Conservation (phyloP, 2,888 invertebrate species). For the Arrhopalites spinosus region DNA sequence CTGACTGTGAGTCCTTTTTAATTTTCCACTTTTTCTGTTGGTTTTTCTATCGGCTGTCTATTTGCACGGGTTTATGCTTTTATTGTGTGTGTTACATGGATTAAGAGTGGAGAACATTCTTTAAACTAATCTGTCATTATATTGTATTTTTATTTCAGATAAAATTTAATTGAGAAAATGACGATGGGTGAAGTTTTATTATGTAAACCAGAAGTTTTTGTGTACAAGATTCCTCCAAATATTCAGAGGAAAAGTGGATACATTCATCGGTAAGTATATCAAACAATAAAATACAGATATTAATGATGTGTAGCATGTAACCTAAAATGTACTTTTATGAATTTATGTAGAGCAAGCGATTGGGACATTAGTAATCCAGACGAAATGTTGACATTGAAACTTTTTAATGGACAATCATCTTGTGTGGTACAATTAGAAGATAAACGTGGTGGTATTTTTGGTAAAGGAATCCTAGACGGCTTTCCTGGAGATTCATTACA, state of each 20-base stretch:
- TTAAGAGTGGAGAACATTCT: too few relatives aligned
- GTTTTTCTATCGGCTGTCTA: not conserved
- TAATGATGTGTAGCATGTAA: not conserved
- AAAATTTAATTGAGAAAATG: not conserved
- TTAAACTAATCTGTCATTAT: not conserved
- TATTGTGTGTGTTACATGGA: too few relatives aligned
- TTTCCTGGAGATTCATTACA: not conserved
- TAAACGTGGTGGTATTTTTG: not conserved
- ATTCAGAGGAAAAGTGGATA: conserved; percentile 22
- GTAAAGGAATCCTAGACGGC: not conserved
- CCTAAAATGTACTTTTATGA: not conserved
- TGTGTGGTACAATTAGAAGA: conserved; percentile 25
- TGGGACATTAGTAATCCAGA: conserved; percentile 28
- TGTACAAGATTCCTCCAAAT: conserved; percentile 23
- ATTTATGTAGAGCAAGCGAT: conserved; percentile 20
- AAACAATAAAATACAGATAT: not conserved
- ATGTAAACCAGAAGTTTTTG: conserved; percentile 16
- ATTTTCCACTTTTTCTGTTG: not conserved
- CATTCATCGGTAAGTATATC: conserved; percentile 19
- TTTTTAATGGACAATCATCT: not conserved
- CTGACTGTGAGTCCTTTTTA: not conserved
- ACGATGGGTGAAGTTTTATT: conserved; percentile 25
- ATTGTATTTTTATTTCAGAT: not conserved
- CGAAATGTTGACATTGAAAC: conserved; percentile 1
- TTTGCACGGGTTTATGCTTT: too few relatives aligned